Base-by-base conservation (phyloP, 2,888 invertebrate species). In the Listrodromus nycthemerus region DNA sequence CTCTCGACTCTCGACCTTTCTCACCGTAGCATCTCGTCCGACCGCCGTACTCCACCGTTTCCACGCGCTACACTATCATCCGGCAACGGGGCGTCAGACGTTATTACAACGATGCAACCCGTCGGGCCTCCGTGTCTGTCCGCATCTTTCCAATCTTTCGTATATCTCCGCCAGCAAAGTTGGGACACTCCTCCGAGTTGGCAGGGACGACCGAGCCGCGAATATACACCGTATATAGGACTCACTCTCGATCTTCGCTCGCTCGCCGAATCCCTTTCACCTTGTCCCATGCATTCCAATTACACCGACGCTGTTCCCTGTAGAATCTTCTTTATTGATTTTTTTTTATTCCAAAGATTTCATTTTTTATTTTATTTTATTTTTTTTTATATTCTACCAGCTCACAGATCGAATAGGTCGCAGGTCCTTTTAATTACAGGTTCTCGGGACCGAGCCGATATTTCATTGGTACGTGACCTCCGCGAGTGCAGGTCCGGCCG, bases 1-100 rank as follows among this genome's bases (percentile, higher is more conserved):
- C 85, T 83, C 80, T 83, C 83, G 82, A 83, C 85, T 85, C 83
- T 83, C 80, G 85, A 83, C 83, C 82, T 82, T 84, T 84, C 84
- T 82, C 81, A 84, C 84, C 84, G 71, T 75, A 48, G 41, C 70
- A 79, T 83, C 82, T 66, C 73, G 30, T 48, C 55, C 37, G 52
- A 58, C 58, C 48, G 41, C 27, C 70, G 33, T 52, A 30, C 71
- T 71, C 24, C 55, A 63, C n/a, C 24, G 48, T 30, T 69, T 58
- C 69, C 61, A 69, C 58, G 24, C 19, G 75, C 73, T 80, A 50
- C 76, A 52, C 67, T 82, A 86, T 86, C 78, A 84, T 88, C 80
- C 24, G 70, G 61, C 69, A 21, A 41, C 63, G 63, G n/a, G 48
- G 66, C 65, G 63, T 74, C 81, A 30, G 67, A 63, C 77, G 61